Percentiles rank a stretch among this genome's conserved stretches.
Conservation (phyloP, 2,888 invertebrate species). For the Ophioninae sp. region DNA sequence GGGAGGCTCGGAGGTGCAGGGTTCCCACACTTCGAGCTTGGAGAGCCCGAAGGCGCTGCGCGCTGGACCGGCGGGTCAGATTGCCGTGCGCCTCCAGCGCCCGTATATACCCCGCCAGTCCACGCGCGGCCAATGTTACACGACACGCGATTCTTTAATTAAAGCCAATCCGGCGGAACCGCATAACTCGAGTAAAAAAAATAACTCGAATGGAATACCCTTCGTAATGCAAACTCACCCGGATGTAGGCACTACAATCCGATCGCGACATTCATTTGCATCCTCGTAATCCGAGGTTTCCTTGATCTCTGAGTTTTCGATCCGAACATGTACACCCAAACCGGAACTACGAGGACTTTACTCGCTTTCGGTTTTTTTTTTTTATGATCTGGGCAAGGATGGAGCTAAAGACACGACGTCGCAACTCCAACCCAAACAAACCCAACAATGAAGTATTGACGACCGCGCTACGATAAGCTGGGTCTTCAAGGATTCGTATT, state of each 20-base stretch:
- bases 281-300: conserved; percentile 25
- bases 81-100: conserved; percentile 76
- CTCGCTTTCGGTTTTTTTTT: background rate
- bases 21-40: conserved; percentile 78
- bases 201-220: conserved; percentile 12
- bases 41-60: conserved; percentile 69
- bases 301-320: conserved; percentile 10
- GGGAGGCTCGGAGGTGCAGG: conserved; percentile 76
- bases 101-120: conserved; percentile 66
- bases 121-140: conserved; percentile 70
- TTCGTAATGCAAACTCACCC: conserved; percentile 14
- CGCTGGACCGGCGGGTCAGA: conserved; percentile 78
- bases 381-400: no score
- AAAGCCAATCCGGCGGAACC: background rate
- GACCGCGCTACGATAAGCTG: no score
- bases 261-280: conserved; percentile 47
- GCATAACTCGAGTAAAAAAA: background rate
- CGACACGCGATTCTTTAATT: conserved; percentile 63
- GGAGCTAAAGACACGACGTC: no score
- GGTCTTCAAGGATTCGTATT: no score
- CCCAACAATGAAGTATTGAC: no score
- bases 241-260: conserved; percentile 3
- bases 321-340: conserved; percentile 16
- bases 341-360: background rate
- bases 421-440: no score